These are phyloP conservation scores for Caranx ignobilis DNA, from an alignment of 2,113 vertebrate species.

Conservation along the genomic window DNA sequence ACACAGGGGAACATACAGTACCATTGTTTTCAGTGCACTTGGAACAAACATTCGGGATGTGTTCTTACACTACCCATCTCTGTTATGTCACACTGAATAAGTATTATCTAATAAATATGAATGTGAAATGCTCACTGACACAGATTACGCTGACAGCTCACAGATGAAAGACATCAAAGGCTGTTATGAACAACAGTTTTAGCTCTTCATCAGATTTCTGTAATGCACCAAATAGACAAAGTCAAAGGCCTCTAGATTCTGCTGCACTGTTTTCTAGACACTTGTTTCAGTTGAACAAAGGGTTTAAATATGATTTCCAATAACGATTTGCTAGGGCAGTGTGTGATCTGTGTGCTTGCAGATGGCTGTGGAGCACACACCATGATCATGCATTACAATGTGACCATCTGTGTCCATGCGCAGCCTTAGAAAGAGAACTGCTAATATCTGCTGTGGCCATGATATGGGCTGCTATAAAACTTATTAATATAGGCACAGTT, in stretches of 20 bases:
- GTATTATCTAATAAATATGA: neutral
- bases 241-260: neutral
- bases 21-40: neutral
- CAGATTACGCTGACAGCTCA: neutral
- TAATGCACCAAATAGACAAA: neutral
- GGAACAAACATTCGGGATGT: neutral
- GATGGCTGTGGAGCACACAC: neutral
- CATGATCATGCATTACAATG: slow-evolving; percentile 1
- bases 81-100: neutral
- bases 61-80: neutral
- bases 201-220: neutral
- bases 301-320: neutral
- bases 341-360: neutral
- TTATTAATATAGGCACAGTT: neutral
- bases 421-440: neutral
- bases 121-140: slow-evolving; percentile 12
- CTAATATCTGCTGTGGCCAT: neutral
- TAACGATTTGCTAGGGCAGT: neutral
- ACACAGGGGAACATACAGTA: neutral
- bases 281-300: neutral
- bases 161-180: slow-evolving; percentile 22
- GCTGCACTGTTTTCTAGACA: neutral
- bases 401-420: slow-evolving; percentile 6
- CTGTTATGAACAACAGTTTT: neutral
- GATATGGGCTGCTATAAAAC: neutral